phyloP scores from a whole-genome alignment of 2,888 invertebrate species.

The Sesia bembeciformis region DNA sequence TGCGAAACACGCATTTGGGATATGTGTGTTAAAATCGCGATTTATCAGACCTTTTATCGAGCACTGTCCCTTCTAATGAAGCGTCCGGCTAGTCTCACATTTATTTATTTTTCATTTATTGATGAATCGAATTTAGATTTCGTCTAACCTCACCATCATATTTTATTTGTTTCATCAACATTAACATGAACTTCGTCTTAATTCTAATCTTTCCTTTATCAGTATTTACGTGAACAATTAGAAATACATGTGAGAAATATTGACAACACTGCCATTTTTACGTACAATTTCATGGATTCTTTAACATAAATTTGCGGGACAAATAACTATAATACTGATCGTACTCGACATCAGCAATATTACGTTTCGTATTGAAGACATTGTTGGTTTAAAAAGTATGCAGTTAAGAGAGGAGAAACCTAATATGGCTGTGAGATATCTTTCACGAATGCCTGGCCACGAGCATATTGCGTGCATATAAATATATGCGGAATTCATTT shows the following conservation, averaged over 20 bases:
- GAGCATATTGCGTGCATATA: constrained; percentile 60
- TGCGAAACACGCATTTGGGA: constrained; percentile 29
- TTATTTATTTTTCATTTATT: constrained; percentile 14
- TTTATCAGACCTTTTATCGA: constrained; percentile 42
- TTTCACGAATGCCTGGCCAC: constrained; percentile 69
- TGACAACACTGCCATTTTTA: too few species aligned
- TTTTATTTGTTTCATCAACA: too few species aligned
- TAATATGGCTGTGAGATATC: constrained; percentile 43
- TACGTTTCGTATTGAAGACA: background rate
- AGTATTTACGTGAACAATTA: too few species aligned
- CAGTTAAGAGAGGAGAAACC: constrained; percentile 40
- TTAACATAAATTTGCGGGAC: too few species aligned
- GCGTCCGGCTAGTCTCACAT: constrained; percentile 14
- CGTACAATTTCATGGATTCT: too few species aligned
- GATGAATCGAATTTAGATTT: background rate
- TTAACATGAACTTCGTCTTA: too few species aligned
- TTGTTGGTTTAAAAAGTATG: background rate
- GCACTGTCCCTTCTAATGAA: constrained; percentile 13
- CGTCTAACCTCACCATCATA: constrained; percentile 2
- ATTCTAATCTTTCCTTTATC: too few species aligned
- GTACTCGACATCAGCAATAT: background rate
- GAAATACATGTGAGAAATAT: too few species aligned
- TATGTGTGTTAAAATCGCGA: constrained; percentile 29
- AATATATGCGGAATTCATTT: constrained; percentile 73
- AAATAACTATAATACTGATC: too few species aligned